Base-by-base conservation (phyloP, 1,140 invertebrate species). In the Drosophila orena region DNA sequence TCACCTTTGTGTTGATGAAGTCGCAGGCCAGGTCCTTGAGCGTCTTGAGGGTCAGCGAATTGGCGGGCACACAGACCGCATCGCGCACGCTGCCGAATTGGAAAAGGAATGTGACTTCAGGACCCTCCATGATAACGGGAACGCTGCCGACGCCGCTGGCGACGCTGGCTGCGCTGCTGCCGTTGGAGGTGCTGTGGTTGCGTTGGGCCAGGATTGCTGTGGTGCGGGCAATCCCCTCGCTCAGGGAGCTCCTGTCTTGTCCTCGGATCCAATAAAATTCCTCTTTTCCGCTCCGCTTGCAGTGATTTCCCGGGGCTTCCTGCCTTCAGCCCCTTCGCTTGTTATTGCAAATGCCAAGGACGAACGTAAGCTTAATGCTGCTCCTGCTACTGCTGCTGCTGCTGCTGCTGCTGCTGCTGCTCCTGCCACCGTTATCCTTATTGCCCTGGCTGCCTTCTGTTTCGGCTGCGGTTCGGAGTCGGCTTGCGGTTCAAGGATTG, bases 1-100 rank as follows among this genome's bases (percentile, higher is more conserved):
- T 93, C 93, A 98, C 97, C 95, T 98, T 98, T 77, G 95, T 95
- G 91, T 98, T 97, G 73, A 99, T 97, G 93, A 99, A 99, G 86
- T 98, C 96, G 93, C 97, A 98, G 46, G 98, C 98, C 77, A 97
- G 94, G 85, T 99, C 97, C 93, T 99, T 99, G 62, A 99, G 94
- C 60, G 96, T 95, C 92, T 97, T 97, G 47, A 99, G 94, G 76
- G 97, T 98, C 69, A 99, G 94, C 50, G 95, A 94, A 76, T 95
- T 94, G 62, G 95, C 94, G 55, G 98, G 96, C 46, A 97, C 96
- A 34, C 96, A 96, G 27, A 98, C 95, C 61, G 96, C 96, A 94
- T 99, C 98, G 85, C 97, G 95, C 65, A 96, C 94, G 90, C 99
- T 95, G 79, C 98, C 98, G 93, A 98, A 96, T 94, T 99, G 98